Conservation (phyloP, 2,797 vertebrate species). For the Basileuterus tristriatus region DNA sequence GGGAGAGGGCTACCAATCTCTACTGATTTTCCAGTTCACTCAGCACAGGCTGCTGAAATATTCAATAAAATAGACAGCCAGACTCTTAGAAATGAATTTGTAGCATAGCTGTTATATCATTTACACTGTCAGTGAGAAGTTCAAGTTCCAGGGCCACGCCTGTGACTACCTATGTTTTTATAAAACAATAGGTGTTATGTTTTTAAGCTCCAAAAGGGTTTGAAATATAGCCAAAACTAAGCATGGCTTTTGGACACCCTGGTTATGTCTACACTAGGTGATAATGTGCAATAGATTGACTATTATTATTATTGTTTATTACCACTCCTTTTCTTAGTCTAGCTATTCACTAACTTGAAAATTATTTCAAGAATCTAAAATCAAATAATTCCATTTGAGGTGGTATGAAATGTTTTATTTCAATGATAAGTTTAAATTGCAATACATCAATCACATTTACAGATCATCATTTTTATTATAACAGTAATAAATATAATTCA, state of each 20-base stretch:
- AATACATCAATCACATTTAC: not conserved
- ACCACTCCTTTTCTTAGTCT: not conserved
- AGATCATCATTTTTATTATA: not conserved
- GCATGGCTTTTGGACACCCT: not conserved
- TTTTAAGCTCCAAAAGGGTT: not conserved
- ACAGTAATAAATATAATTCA: not conserved
- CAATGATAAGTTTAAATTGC: not conserved
- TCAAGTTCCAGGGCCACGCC: rapidly evolving
- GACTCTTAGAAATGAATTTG: not conserved
- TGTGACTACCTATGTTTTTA: not conserved
- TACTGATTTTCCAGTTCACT: not conserved
- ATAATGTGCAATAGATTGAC: not conserved
- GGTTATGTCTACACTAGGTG: not conserved
- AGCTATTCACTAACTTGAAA: not conserved
- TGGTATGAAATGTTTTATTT: not conserved
- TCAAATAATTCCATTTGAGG: not conserved
- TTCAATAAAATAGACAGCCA: not conserved
- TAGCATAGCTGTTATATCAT: not conserved
- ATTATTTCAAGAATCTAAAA: not conserved
- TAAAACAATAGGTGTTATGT: not conserved
- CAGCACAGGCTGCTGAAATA: not conserved
- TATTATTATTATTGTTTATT: not conserved
- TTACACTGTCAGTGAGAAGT: not conserved
- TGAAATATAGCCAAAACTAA: not conserved
- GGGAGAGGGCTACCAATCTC: not conserved